Evolutionary conservation across 2,888 invertebrate genomes (phyloP).

Genomic region (Caenorhabditis macrosperma): DNA sequence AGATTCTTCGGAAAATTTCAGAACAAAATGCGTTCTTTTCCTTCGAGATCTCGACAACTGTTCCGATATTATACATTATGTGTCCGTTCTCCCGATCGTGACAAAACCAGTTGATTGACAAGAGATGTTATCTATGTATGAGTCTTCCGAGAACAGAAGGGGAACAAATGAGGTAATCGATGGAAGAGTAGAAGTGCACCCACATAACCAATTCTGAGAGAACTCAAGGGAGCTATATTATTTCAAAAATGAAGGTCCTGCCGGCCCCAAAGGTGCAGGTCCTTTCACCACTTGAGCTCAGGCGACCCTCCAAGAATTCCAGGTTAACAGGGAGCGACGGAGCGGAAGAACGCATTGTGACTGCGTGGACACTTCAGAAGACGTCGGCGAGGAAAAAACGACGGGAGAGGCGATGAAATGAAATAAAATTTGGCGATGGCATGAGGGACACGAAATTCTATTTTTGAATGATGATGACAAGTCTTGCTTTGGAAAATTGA

Average conservation of each 20-base stretch:
- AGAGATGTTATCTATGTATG: background rate
- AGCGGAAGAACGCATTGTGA: constrained; percentile 47
- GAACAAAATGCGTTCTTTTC: too few species aligned
- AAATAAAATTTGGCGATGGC: constrained; percentile 47
- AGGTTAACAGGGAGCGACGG: constrained; percentile 37
- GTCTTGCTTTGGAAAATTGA: constrained; percentile 37
- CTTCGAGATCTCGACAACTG: background rate
- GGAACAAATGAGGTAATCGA: background rate
- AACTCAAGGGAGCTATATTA: background rate
- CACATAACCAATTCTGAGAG: constrained; percentile 7
- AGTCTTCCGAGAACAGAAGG: background rate
- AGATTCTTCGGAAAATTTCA: too few species aligned
- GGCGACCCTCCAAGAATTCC: background rate
- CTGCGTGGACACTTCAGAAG: constrained; percentile 16
- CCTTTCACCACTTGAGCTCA: constrained; percentile 3
- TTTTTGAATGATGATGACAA: constrained; percentile 53
- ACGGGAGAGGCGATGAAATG: constrained; percentile 18
- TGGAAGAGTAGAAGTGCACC: background rate
- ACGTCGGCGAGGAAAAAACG: constrained; percentile 8
- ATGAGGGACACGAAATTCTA: constrained; percentile 39
- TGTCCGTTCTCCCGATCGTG: background rate
- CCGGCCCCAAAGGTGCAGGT: background rate
- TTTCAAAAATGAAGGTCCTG: background rate
- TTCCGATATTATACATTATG: background rate
- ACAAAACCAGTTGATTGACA: background rate